Base-by-base conservation (phyloP, 1,140 invertebrate genomes). In the Saccostrea echinata region DNA sequence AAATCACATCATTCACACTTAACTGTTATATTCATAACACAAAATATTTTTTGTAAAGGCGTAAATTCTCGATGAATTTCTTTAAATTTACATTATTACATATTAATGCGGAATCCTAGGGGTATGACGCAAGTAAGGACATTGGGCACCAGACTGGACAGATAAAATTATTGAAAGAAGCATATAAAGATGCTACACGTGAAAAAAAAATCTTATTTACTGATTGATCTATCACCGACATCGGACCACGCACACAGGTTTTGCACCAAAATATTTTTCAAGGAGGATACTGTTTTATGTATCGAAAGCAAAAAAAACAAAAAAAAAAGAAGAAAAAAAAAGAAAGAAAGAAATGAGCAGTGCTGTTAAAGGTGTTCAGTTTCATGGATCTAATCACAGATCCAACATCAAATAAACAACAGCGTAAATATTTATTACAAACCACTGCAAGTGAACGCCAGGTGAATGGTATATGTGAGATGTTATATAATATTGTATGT, bases 1-100 rank as follows among this genome's bases (percentile, higher is more conserved):
- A 33, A 33, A 57, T 12, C 55, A 3, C 55, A 57, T 1, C 55
- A 57, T 57, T 21, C 12, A 57, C 12, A 57, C 55, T 57, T 57
- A 16, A 57, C 55, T 57, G 55, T 57, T 12, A 57, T 57, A 57
- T 57, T 57, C 21, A 57, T 57, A 16, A 57, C 55, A 16, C 55
- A 57, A 64, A 82, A 87, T 51, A 9, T 83, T 24, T 87, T 55
- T 64, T 55, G 68, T 8, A 53, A 86, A 51, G 80, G 55, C 9
- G 12, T 57, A 57, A 57, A 12, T 21, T 16, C 55, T 0, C 12
- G 55, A 57, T 16, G 12, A 57, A 57, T 57, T 16, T 16, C 12
- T 57, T 57, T 57, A 3, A 57, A 57, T n/a, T n/a, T n/a, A n/a
- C n/a, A n/a, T n/a, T n/a, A n/a, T n/a, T n/a, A n/a, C n/a, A n/a